These are phyloP conservation scores for Erpetoichthys calabaricus DNA, from an alignment of 2,797 vertebrate species.

Conservation along the genomic window DNA sequence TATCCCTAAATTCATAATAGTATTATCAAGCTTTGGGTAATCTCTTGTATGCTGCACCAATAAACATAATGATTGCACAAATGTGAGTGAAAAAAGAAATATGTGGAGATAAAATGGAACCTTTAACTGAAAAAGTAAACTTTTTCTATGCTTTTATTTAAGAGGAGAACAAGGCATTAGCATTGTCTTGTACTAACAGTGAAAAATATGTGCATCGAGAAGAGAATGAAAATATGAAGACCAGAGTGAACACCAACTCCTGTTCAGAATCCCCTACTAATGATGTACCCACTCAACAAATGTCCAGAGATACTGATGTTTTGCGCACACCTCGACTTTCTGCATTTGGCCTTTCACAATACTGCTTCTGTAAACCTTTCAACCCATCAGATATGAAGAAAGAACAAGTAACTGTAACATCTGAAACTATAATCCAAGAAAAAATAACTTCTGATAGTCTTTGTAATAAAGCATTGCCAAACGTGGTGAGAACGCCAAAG, in stretches of 20 bases:
- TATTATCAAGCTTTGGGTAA: no score
- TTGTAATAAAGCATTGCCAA: slow-evolving; percentile 16
- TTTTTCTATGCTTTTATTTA: no score
- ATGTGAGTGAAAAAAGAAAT: no score
- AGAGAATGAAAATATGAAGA: slow-evolving; percentile 9
- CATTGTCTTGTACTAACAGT: slow-evolving; percentile 13
- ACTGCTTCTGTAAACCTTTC: slow-evolving; percentile 44
- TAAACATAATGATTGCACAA: no score
- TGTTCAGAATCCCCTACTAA: slow-evolving; percentile 10
- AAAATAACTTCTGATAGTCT: not conserved
- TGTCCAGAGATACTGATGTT: no score
- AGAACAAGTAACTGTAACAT: slow-evolving; percentile 21
- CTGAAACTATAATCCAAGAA: slow-evolving; percentile 13
- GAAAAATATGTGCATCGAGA: slow-evolving; percentile 10
- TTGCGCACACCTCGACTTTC: slow-evolving; percentile 61
- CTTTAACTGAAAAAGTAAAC: no score
- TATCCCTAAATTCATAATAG: no score
- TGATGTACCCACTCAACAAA: no score
- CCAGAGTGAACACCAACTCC: not conserved
- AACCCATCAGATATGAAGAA: slow-evolving; percentile 4
- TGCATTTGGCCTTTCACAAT: slow-evolving; percentile 75
- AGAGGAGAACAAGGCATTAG: no score
- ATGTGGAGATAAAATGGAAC: no score
- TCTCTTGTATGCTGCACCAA: no score
- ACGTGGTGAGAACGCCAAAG: slow-evolving; percentile 53